These are phyloP conservation scores for Hemicordylus capensis DNA, from an alignment of 2,113 vertebrate species.

Conservation along the genomic window DNA sequence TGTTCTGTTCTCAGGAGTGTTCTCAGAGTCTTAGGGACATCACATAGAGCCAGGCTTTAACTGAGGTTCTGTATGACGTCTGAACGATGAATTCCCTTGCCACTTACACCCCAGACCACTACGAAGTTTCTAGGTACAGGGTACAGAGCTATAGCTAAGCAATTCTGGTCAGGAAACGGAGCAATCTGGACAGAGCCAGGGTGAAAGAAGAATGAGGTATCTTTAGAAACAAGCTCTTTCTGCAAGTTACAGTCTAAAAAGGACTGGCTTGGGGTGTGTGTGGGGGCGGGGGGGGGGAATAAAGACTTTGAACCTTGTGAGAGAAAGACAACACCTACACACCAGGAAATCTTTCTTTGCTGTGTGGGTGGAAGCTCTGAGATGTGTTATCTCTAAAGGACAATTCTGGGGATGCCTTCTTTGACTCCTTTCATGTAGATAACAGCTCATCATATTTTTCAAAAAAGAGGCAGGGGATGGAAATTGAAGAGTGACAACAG, in stretches of 20 bases:
- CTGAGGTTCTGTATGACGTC: no score
- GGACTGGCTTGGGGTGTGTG: neutral
- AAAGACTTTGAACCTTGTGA: constrained; percentile 55
- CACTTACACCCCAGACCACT: neutral
- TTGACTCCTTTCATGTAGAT: constrained; percentile 64
- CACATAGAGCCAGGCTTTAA: no score
- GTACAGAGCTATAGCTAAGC: neutral
- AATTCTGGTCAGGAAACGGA: neutral
- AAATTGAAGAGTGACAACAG: neutral
- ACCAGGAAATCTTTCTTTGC: constrained; percentile 78
- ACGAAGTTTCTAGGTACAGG: neutral
- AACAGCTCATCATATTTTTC: neutral
- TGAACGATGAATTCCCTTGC: no score
- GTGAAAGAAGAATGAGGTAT: neutral
- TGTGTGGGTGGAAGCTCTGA: constrained; percentile 73
- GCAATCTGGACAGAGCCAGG: neutral
- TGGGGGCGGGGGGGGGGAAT: no score
- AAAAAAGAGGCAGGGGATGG: constrained; percentile 22
- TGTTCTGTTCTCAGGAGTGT: no score
- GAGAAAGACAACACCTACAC: constrained; percentile 75
- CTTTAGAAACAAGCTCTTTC: neutral
- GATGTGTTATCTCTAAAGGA: constrained; percentile 80
- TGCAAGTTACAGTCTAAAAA: neutral
- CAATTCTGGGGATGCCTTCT: constrained; percentile 81
- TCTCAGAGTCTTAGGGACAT: no score